These are phyloP conservation scores for Dione vanillae DNA, from an alignment of 2,888 invertebrate species.

Conservation along the genomic window DNA sequence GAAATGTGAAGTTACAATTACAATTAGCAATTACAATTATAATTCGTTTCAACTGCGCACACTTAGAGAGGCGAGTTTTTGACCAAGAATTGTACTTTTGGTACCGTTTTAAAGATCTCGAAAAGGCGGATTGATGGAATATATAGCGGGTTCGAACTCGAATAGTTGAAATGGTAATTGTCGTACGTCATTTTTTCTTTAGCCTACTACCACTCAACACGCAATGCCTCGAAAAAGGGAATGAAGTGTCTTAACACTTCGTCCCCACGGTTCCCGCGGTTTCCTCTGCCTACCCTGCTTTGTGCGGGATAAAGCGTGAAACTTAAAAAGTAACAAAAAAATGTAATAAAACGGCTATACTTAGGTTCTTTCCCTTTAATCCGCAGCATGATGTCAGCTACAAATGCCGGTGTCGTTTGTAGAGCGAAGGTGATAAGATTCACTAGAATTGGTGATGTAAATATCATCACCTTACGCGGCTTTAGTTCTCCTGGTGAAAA, in stretches of 20 bases:
- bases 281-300: not conserved
- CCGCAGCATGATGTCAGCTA: slow-evolving; percentile 50
- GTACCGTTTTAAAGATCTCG: too few relatives aligned
- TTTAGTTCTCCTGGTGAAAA: slow-evolving; percentile 37
- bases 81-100: too few relatives aligned
- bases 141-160: not conserved
- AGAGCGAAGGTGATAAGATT: slow-evolving; percentile 39
- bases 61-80: too few relatives aligned
- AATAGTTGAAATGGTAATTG: too few relatives aligned
- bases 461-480: slow-evolving; percentile 23
- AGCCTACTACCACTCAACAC: too few relatives aligned
- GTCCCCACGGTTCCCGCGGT: too few relatives aligned
- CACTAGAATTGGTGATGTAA: slow-evolving; percentile 30
- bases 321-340: not conserved
- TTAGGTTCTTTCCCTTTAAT: slow-evolving; percentile 50
- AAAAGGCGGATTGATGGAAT: too few relatives aligned
- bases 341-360: slow-evolving; percentile 41
- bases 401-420: slow-evolving; percentile 50
- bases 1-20: too few relatives aligned
- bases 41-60: too few relatives aligned
- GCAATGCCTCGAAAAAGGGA: not conserved
- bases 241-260: not conserved
- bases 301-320: not conserved
- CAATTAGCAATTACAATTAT: too few relatives aligned
- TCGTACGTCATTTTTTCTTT: too few relatives aligned